Conservation (phyloP, 2,888 invertebrate genomes). For the Pachymerium ferrugineum region DNA sequence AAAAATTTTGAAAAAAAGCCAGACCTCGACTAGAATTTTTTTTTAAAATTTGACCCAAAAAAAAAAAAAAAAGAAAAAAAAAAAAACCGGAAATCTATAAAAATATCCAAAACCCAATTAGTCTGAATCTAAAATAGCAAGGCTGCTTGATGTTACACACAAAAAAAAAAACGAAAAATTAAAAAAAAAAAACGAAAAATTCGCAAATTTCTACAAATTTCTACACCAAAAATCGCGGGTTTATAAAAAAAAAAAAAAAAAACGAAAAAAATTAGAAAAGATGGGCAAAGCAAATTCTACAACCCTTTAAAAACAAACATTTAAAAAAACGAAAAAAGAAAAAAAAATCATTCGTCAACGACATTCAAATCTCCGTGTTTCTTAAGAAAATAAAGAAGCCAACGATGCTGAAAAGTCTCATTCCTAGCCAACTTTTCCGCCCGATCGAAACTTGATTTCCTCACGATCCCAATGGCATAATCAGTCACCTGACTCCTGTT, state of each 20-base stretch:
- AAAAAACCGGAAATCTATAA: not conserved
- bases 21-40: too few relatives aligned
- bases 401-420: conserved; percentile 28
- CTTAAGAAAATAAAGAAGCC: conserved; percentile 20
- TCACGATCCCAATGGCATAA: conserved; percentile 20
- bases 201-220: not conserved
- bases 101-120: not conserved
- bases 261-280: not conserved
- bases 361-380: conserved; percentile 31
- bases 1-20: not conserved
- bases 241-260: not conserved
- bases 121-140: not conserved
- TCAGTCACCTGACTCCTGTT: conserved; percentile 3
- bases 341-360: not conserved
- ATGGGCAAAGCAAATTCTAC: not conserved
- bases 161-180: not conserved
- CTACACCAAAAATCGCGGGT: not conserved
- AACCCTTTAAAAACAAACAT: not conserved
- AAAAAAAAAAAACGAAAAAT: not conserved
- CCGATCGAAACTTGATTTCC: conserved; percentile 27
- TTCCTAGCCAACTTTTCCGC: conserved; percentile 32
- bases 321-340: conserved; percentile 14
- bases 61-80: not conserved
- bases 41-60: too few relatives aligned
- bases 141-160: conserved; percentile 29